A percentile compares a stretch with the other conserved stretches of the same genome.
phyloP scores from a whole-genome alignment of 23 tunicate species.

The Aplidium turbinatum region DNA sequence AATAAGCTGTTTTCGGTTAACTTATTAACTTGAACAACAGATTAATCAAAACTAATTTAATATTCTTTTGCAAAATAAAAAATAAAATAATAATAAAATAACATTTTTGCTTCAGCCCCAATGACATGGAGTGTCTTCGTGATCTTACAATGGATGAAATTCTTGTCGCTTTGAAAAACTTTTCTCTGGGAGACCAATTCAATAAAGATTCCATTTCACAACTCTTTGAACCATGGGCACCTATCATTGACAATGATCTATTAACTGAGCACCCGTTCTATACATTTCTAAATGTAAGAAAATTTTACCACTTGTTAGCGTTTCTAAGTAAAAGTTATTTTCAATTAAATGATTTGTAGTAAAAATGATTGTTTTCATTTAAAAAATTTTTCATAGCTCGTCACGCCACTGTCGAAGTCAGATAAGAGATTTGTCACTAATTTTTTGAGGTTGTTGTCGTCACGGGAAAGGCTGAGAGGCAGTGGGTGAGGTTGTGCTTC shows the following conservation, averaged over 20 bases:
- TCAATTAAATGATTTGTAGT: slow-evolving; percentile 6
- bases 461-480: background rate
- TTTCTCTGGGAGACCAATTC: slow-evolving; percentile 35
- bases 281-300: slow-evolving; percentile 33
- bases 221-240: slow-evolving; percentile 85
- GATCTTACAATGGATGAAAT: slow-evolving; percentile 43
- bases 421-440: too few species aligned
- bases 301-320: too few species aligned
- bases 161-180: slow-evolving; percentile 13
- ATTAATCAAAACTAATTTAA: too few species aligned
- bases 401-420: too few species aligned
- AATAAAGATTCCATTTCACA: slow-evolving; percentile 52
- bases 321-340: too few species aligned
- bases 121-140: slow-evolving; percentile 60
- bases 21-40: too few species aligned
- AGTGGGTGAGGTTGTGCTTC: too few species aligned
- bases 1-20: too few species aligned
- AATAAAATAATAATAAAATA: too few species aligned
- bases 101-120: slow-evolving; percentile 11
- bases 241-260: slow-evolving; percentile 50
- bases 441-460: too few species aligned
- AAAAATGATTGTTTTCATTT: background rate
- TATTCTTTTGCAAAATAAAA: too few species aligned
- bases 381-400: too few species aligned
- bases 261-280: slow-evolving; percentile 55